Evolutionary conservation across 2,888 invertebrate species (phyloP), one percentile per base, ranked within the genome.

Genomic region (Cephalotes varians): DNA sequence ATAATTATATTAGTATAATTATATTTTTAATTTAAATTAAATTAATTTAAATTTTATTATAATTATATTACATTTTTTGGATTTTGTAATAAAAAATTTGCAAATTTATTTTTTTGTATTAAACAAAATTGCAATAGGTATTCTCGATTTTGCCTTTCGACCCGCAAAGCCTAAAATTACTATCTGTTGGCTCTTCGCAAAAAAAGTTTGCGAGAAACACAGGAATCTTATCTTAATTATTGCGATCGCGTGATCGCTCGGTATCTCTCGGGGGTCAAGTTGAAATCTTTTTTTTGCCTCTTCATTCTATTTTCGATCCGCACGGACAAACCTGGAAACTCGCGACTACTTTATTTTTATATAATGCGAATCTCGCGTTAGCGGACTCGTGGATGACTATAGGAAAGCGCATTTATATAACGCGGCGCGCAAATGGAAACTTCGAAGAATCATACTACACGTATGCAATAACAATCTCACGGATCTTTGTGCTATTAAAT

Each of bases 401-500:
- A 21, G 4, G 15, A 62, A 62, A 62, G 21, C 6, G 12, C 37
- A 37, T 62, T 62, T 62, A 62, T 37, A 21, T 62, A 62, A 62
- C 2, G 0, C 12, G 21, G 10, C 10, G 7, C 18, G 4, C n/a
- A 12, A 12, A 34, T 10, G 18, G 21, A 15, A 62, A 62, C 62
- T 37, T 62, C 37, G 62, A 62, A 62, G 62, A 62, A 21, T 62
- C 37, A 62, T 62, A 34, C 44, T 5, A 60, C n/a, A 21, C n/a
- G 5, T 34, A 34, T 2, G 4, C 31, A 58, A 18, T 62, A 18
- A 62, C 21, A 15, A 62, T 21, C 62, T 37, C 21, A 21, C 0
- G 6, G 12, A 37, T 62, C 21, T 62, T 60, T 21, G 60, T 62
- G 31, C 1, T n/a, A 62, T 62, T 21, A 62, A 62, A 12, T 62